Percentiles rank a stretch among this genome's conserved stretches.
These are phyloP conservation scores for Indri indri DNA, from an alignment of 2,113 vertebrate genomes.

Conservation along the genomic window DNA sequence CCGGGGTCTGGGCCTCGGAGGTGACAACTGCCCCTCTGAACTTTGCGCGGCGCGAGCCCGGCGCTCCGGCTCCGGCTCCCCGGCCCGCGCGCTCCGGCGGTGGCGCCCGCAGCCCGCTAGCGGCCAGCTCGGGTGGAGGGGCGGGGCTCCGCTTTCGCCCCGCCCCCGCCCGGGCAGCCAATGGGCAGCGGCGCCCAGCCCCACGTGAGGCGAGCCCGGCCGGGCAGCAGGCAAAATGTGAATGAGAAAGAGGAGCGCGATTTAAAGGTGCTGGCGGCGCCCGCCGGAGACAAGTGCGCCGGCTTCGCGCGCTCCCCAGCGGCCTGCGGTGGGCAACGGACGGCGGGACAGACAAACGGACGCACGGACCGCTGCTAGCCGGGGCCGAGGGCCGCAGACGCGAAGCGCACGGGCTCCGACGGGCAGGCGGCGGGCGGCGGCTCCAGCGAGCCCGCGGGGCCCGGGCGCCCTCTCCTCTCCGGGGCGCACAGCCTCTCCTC, in stretches of 20 bases:
- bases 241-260: constrained; percentile 92
- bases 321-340: constrained; percentile 19
- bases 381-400: background rate
- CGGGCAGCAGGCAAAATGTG: constrained; percentile 82
- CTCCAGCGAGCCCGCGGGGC: background rate
- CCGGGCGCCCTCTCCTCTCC: constrained; percentile 16
- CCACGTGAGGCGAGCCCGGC: constrained; percentile 81
- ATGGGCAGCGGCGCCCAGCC: constrained; percentile 50
- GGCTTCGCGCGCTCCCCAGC: constrained; percentile 58
- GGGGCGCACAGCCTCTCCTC: constrained; percentile 45
- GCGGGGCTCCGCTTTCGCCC: background rate
- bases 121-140: background rate
- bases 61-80: background rate
- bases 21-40: background rate
- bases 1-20: background rate
- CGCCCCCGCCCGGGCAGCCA: constrained; percentile 60
- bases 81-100: background rate
- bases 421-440: background rate
- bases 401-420: background rate
- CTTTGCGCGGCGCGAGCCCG: background rate
- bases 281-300: constrained; percentile 63
- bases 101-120: background rate
- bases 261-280: constrained; percentile 88
- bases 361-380: background rate
- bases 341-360: constrained; percentile 10